A percentile compares a stretch with the other conserved stretches of the same genome.
Conservation (phyloP, 2,113 vertebrate species). For the Aptenodytes patagonicus region DNA sequence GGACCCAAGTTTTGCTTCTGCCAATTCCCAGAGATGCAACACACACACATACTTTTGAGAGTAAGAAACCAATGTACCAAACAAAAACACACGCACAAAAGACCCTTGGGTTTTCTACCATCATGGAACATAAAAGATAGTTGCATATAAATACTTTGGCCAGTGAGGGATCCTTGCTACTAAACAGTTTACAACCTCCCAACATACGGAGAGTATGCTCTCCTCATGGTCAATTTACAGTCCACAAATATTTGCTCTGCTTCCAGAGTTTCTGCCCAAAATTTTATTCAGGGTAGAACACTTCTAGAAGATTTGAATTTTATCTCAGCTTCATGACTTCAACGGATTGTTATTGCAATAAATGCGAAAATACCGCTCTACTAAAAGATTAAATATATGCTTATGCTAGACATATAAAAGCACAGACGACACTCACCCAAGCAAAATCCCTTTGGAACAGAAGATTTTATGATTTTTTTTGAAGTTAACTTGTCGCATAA, state of each 20-base stretch:
- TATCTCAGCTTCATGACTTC: neutral
- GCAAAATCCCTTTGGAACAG: neutral
- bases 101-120: neutral
- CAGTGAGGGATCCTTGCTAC: neutral
- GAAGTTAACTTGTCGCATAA: rapidly evolving
- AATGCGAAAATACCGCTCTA: neutral
- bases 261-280: neutral
- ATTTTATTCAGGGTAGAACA: neutral
- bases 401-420: neutral
- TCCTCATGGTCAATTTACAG: neutral
- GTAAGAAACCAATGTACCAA: neutral
- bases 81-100: neutral
- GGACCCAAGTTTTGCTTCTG: neutral
- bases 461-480: neutral
- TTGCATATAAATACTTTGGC: neutral
- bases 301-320: neutral
- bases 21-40: neutral
- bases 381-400: neutral
- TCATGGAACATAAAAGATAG: neutral
- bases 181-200: neutral
- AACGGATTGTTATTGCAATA: neutral
- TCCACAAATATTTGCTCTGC: neutral
- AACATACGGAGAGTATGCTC: neutral
- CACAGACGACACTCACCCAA: neutral
- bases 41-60: neutral